These are phyloP conservation scores for Lasioglossum morio DNA, from an alignment of 2,888 invertebrate species.

Conservation along the genomic window DNA sequence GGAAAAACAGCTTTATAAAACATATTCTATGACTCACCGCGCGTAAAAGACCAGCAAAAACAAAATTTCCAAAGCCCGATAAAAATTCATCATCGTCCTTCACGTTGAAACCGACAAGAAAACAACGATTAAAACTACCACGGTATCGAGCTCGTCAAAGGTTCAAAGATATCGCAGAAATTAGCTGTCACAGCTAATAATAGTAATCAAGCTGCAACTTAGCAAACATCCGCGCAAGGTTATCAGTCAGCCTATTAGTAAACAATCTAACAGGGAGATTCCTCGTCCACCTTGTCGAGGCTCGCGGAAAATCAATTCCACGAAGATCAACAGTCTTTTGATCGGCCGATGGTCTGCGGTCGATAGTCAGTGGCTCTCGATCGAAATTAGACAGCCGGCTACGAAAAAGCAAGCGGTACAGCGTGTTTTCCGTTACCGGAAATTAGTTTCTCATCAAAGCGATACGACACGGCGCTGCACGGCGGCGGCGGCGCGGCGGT, in stretches of 20 bases:
- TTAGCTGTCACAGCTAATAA: slow-evolving; percentile 2
- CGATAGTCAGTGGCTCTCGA: neutral
- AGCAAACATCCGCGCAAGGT: neutral
- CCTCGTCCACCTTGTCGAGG: neutral
- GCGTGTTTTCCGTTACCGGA: slow-evolving; percentile 3
- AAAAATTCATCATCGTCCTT: neutral
- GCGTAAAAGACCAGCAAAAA: neutral
- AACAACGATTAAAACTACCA: no score
- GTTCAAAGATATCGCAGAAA: neutral
- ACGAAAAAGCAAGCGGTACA: neutral
- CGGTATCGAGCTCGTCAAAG: neutral
- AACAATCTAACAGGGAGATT: neutral
- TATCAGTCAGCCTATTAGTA: neutral
- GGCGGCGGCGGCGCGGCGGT: no score
- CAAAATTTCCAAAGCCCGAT: neutral
- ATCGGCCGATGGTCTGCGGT: neutral
- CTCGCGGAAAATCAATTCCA: neutral
- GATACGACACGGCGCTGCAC: neutral
- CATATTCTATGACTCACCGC: neutral
- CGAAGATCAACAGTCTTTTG: slow-evolving; percentile 4
- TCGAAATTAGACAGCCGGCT: neutral
- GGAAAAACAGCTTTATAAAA: neutral
- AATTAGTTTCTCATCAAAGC: slow-evolving; percentile 1
- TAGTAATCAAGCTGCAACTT: neutral
- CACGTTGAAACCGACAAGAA: no score